Base-by-base conservation (phyloP, 2,113 vertebrate genomes). In the Gymnarchus niloticus region DNA sequence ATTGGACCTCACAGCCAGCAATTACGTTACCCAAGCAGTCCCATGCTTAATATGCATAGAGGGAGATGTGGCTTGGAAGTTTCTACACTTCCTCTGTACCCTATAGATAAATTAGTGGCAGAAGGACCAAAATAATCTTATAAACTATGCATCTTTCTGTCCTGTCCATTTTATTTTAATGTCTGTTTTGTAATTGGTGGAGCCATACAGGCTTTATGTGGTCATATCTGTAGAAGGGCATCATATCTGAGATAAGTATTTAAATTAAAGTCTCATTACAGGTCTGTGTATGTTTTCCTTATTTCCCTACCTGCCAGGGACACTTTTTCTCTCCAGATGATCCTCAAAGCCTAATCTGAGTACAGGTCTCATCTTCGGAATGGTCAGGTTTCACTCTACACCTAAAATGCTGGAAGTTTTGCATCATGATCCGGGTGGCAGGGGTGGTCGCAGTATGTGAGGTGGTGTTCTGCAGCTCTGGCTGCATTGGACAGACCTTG, bases 381-480 rank as follows among this genome's bases (percentile, higher is more conserved):
- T 96, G 94, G 95, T 96, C 95, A 95, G 94, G 95, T 94, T 96
- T 97, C 97, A 98, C 97, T 96, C 97, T 96, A 93, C 96, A 96
- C 96, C 95, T 93, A 94, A 94, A 93, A 96, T 89, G 96, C 93
- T 94, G 95, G 94, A 12, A 14, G 94, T 94, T 94, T 95, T 95
- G 95, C 96, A 97, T 97, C 96, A 48, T 96, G 96, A 97, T 94
- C 93, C 91, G 94, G 93, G 93, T 95, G 91, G 93, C 94, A 96
- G 94, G 95, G 94, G 94, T 94, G 94, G 94, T n/a, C n/a, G n/a
- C n/a, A n/a, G n/a, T n/a, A n/a, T n/a, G 94, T 93, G 95, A 94
- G 95, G 94, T 95, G 94, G 91, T 95, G 91, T 97, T n/a, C n/a
- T n/a, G n/a, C n/a, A n/a, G n/a, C n/a, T n/a, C n/a, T n/a, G n/a